Base-by-base conservation (phyloP, 1,140 invertebrate genomes). In the Diuraphis noxia region DNA sequence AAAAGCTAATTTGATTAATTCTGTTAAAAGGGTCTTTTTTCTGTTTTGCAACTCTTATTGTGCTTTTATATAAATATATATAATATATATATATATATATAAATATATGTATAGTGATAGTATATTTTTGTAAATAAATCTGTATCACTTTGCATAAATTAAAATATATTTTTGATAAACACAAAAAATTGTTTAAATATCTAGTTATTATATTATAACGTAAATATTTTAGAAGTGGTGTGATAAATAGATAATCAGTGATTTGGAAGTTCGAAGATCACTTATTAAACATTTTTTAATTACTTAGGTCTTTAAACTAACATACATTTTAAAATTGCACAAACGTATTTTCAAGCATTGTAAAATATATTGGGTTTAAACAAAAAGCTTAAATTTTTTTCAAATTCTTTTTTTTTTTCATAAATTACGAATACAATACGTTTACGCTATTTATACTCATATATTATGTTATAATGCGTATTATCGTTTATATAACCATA, bases 1-100 rank as follows among this genome's bases (percentile, higher is more conserved):
- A 36, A 21, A 86, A 49, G n/a, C 46, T 86, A 86, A 86, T 86
- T 86, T 86, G 43, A 86, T 86, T 86, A 86, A 86, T 86, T 86
- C 34, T 86, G 43, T 49, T 36, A n/a, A 43, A 34, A 86, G 84
- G 84, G 84, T 86, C 84, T 85, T 23, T n/a, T 86, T 49, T 86
- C 34, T 43, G 40, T 49, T 19, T 23, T 36, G 23, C 17, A 10
- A 49, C 41, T 86, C 41, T 34, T 36, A 84, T 9, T 84, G 0
- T 86, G 0, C 25, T 8, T 25, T 13, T 46, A 7, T 46, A 49
- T 49, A 49, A n/a, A n/a, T n/a, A n/a, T n/a, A n/a, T n/a, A n/a
- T n/a, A 21, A 49, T 23, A 23, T 49, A 49, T 49, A 49, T 2
- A 49, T 49, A 49, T 49, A 9, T 52, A 25, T 52, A 25, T 25